Evolutionary conservation across 64 coral and sea anemone species (phyloP), one percentile per base, ranked within the genome.

Genomic region (Montipora capricornis): DNA sequence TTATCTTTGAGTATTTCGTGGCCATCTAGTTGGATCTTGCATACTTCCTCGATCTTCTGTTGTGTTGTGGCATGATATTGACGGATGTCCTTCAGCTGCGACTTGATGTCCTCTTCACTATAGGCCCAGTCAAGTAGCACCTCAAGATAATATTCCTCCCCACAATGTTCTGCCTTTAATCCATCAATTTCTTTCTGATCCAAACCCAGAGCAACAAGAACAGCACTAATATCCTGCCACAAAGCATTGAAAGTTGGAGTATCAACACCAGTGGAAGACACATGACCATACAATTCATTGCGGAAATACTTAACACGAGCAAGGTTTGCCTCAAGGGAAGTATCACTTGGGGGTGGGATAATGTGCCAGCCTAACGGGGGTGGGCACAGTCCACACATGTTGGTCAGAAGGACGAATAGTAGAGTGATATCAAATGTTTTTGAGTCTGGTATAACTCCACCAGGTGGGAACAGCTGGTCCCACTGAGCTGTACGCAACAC

Each of bases 351-450:
- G 5, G 7, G 0, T 49, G 79, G 79, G 16, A 62, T 5, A 6
- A 7, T 51, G 5, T 84, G 24, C 57, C 81, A 64, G 22, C 81
- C 81, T 15, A n/a, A 64, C 44, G 51, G 20, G 6, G 81, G 57
- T 44, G 58, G 55, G 29, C 16, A 64, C 20, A 84, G 53, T 44
- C 55, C 79, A 51, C 79, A 81, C 13, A 81, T 81, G 48, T 13
- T 81, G 16, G 47, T 49, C 7, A 81, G 79, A 26, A 84, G 51
- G 20, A 66, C 8, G n/a, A 58, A 84, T 11, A 84, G 20, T 4
- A 84, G 57, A 24, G 58, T 84, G 81, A 84, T 84, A 7, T 84
- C 81, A 84, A 84, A 84, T 12, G 8, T 66, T 37, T 29, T 84
- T 4, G 49, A 84, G 20, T 84, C 81, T 84, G 81, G 81, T 0